Evolutionary conservation across 2,797 vertebrate species (phyloP), one percentile per base, ranked within the genome.

Genomic region (Xerus rutilus): DNA sequence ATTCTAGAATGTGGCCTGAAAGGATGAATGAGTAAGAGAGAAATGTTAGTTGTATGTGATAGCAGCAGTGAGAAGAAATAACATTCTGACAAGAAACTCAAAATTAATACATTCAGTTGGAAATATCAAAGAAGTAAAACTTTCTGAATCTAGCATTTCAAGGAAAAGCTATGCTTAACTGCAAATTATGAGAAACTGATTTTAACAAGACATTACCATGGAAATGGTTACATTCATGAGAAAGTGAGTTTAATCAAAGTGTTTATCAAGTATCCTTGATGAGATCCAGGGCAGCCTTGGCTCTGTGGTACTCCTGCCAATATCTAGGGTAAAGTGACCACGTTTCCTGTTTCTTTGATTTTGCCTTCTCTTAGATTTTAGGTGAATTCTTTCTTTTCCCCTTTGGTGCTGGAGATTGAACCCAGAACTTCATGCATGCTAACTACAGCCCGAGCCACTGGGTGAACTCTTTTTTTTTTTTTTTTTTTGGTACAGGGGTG

Each of bases 1-100:
- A 79, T 86, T 93, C 72, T 96, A 57, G 73, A 74, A 49, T 39
- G 13, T 64, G 52, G 6, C 79, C 82, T 91, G 65, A 90, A 85
- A 85, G 49, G 72, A 62, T 28, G 32, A 85, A 79, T 43, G 35
- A 57, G 4, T 52, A 84, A 82, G 72, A 70, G 72, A 86, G 45
- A 82, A 83, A 76, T 74, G 43, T 23, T 17, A 23, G 43, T 54
- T 69, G 64, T 62, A 43, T 81, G 21, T 54, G 23, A n/a, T 15
- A 32, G 49, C 4, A 93, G 6, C 14, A 35, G 3, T 85, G 32
- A 73, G 54, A 72, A 95, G 76, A 85, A 91, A 81, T 54, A 23
- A n/a, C 54, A 32, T 45, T 13, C 7, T 57, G 62, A 73, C 28
- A 77, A 3, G 45, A 89, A 87, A 54, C 43, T 70, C 82, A 25